Conservation (phyloP, 2,888 invertebrate genomes). For the Cordilura impudica region DNA sequence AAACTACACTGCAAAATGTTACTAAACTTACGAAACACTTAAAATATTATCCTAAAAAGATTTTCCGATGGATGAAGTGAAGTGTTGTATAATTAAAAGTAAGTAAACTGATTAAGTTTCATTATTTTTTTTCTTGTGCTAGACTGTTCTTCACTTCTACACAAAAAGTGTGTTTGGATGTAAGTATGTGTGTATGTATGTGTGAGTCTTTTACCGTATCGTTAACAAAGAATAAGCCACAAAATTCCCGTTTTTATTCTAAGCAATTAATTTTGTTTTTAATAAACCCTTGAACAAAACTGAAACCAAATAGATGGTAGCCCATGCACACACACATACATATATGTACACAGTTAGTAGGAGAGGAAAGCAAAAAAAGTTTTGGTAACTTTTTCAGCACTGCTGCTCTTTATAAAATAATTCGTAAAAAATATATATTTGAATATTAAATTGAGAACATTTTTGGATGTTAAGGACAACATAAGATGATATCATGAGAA, state of each 20-base stretch:
- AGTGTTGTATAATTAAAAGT: neutral
- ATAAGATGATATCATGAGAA: too few relatives aligned
- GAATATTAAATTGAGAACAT: too few relatives aligned
- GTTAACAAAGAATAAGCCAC: neutral
- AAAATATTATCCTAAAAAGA: neutral
- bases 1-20: too few relatives aligned
- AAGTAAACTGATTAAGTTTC: conserved; percentile 27
- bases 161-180: neutral
- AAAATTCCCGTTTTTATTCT: neutral
- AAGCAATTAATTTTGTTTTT: conserved; percentile 43
- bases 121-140: neutral
- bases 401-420: too few relatives aligned
- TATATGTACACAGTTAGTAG: too few relatives aligned
- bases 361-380: too few relatives aligned
- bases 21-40: neutral
- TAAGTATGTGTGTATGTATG: neutral
- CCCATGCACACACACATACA: too few relatives aligned
- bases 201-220: neutral
- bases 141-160: neutral
- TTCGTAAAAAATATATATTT: too few relatives aligned
- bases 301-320: conserved; percentile 1
- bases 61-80: neutral
- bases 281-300: conserved; percentile 21
- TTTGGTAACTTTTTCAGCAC: too few relatives aligned
- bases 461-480: too few relatives aligned